Evolutionary conservation across 2,888 invertebrate genomes (phyloP), one percentile per base, ranked within the genome.

Genomic region (Cabera pusaria): DNA sequence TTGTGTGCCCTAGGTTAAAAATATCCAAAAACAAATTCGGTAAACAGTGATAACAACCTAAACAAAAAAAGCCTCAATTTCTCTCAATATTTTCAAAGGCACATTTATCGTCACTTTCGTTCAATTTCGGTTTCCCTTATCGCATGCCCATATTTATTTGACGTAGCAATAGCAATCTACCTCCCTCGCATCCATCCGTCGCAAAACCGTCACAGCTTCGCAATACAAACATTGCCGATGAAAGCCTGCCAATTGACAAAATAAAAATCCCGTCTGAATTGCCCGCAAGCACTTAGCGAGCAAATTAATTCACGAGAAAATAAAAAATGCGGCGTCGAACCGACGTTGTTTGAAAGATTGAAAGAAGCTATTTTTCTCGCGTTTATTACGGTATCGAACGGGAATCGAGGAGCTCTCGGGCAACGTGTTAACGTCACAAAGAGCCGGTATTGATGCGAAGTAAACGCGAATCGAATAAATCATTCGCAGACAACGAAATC

Each of bases 251-350:
- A 60, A 72, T 66, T 66, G 71, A 68, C 62, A 59, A 56, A 59
- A 57, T 56, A 58, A 60, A 71, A 75, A 72, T 66, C 64, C 55
- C 56, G 57, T 46, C 59, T 55, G 67, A 69, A 72, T 68, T 68
- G 53, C 62, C 63, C 58, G 45, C 64, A 52, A 70, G 69, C 73
- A 74, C 74, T 74, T 77, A 72, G 72, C 59, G 64, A 72, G 73
- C 69, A 81, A 82, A 84, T 82, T 78, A 81, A 80, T 77, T 77
- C 76, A 66, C 62, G 59, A 64, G 61, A 64, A 67, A 70, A 72
- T 70, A 71, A 69, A 75, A 51, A 74, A 61, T 56, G 59, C 56
- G 56, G 49, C 58, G 56, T 44, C 50, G 57, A 64, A 63, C 63
- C 61, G 59, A 57, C 60, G 64, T 58, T 65, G 57, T 65, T 70